These are phyloP conservation scores for Sebastes cheni DNA, from an alignment of 2,797 vertebrate genomes.

Conservation along the genomic window DNA sequence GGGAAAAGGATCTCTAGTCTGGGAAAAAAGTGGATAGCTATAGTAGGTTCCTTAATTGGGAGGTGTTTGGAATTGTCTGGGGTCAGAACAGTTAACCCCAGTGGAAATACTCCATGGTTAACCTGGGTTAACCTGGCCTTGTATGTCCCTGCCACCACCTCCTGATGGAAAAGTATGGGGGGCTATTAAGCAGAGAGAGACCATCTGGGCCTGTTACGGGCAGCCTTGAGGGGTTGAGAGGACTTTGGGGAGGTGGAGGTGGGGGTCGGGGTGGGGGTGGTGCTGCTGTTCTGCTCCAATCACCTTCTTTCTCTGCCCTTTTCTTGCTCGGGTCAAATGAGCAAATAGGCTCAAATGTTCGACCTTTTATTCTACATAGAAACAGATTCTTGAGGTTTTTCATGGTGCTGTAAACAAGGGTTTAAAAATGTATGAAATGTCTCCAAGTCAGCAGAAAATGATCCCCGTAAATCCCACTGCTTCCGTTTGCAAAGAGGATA, in stretches of 20 bases:
- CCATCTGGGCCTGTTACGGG: conserved; percentile 41
- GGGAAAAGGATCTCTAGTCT: background rate
- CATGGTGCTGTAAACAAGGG: conserved; percentile 4
- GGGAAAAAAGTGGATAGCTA: conserved; percentile 4
- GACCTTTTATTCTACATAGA: conserved; percentile 10
- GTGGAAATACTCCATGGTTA: conserved; percentile 50
- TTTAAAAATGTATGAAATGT: conserved; percentile 34
- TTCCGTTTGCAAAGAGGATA: conserved; percentile 7
- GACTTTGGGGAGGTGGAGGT: background rate
- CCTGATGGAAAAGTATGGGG: conserved; percentile 39
- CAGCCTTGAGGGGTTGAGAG: conserved; percentile 27
- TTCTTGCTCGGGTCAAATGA: conserved; percentile 31
- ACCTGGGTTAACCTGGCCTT: conserved; percentile 57
- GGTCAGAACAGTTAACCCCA: conserved; percentile 58
- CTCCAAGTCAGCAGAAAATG: background rate
- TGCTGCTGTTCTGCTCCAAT: conserved; percentile 8
- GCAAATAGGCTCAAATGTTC: conserved; percentile 20
- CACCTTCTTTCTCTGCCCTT: background rate
- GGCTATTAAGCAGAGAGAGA: conserved; percentile 46
- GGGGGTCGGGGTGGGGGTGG: background rate
- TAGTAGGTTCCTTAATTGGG: conserved; percentile 58
- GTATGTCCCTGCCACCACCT: conserved; percentile 13
- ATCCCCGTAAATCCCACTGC: background rate
- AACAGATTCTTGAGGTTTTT: background rate
- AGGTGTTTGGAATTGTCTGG: conserved; percentile 41